phyloP scores from a whole-genome alignment of 2,888 invertebrate species.

The Archips crataeganus region DNA sequence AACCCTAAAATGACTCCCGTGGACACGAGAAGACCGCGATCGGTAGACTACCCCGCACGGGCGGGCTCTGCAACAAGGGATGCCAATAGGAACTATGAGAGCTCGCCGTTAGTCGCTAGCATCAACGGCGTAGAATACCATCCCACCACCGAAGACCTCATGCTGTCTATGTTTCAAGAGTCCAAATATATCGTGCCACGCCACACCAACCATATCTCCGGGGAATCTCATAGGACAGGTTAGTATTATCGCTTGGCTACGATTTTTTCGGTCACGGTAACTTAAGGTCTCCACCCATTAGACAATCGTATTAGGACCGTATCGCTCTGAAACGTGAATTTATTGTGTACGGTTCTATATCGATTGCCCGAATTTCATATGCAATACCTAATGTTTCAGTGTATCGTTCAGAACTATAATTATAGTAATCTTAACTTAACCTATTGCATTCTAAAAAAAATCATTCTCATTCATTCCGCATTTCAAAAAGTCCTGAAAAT shows the following conservation, averaged over 20 bases:
- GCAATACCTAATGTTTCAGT: no score
- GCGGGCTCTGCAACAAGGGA: conserved; percentile 49
- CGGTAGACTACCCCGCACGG: conserved; percentile 69
- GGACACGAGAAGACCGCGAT: conserved; percentile 73
- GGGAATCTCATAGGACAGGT: conserved; percentile 79
- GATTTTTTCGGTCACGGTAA: background rate
- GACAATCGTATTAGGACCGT: no score
- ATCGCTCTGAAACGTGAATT: no score
- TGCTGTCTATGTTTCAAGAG: conserved; percentile 81
- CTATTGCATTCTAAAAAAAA: no score
- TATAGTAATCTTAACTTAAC: no score
- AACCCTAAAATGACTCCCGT: conserved; percentile 85
- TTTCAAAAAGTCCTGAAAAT: no score
- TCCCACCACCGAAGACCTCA: conserved; percentile 79
- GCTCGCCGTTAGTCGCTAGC: conserved; percentile 78
- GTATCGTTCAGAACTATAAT: no score
- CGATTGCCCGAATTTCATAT: no score
- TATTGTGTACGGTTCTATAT: no score
- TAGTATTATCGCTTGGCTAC: conserved; percentile 46
- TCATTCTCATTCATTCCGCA: no score
- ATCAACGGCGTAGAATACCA: conserved; percentile 81
- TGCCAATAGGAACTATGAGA: conserved; percentile 71
- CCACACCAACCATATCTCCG: conserved; percentile 64
- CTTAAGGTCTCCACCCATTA: background rate
- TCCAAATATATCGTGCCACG: conserved; percentile 77